Evolutionary conservation across 2,888 invertebrate genomes (phyloP), one percentile per base, ranked within the genome.

Genomic region (Portevinia maculata): DNA sequence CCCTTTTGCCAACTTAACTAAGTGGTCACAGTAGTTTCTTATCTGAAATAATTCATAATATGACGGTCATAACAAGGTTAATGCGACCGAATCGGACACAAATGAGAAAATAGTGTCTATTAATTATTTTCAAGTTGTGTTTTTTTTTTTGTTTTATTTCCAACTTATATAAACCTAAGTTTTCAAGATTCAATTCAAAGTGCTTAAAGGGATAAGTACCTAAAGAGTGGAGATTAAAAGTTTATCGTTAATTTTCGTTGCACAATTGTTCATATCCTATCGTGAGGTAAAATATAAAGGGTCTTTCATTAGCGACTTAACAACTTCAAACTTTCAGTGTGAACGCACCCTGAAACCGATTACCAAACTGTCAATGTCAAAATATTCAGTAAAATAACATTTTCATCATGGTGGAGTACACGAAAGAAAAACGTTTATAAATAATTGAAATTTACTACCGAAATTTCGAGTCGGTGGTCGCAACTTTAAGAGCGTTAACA

Each of bases 21-120:
- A 53, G 32, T 79, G 60, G 60, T 60, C 65, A 59, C 70, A 75
- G 60, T 76, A 70, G 62, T 67, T 48, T 34, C 78, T 83, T 83
- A 83, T 83, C 81, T 32, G 24, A 34, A 21, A 50, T 46, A 60
- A 46, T 37, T 62, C 41, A 44, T 71, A 76, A 76, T 71, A 44
- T 71, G 71, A 37, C 78, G 83, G 83, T 83, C 83, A 78, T 60
- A 83, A 57, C 67, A 83, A 83, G 83, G 76, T 83, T 83, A 83
- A 73, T 62, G 34, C 71, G 48, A 50, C 70, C 53, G 52, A 59
- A 59, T 67, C 60, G 65, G 50, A 60, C 76, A 44, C 60, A 41
- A 69, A 75, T 55, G n/a, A n/a, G n/a, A n/a, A n/a, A 71, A 15
- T 32, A 64, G 34, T 64, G 32, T 67, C 65, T 70, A 30, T 53